Evolutionary conservation across 2,113 vertebrate species (phyloP).

Genomic region (pig (Sus scrofa)): DNA sequence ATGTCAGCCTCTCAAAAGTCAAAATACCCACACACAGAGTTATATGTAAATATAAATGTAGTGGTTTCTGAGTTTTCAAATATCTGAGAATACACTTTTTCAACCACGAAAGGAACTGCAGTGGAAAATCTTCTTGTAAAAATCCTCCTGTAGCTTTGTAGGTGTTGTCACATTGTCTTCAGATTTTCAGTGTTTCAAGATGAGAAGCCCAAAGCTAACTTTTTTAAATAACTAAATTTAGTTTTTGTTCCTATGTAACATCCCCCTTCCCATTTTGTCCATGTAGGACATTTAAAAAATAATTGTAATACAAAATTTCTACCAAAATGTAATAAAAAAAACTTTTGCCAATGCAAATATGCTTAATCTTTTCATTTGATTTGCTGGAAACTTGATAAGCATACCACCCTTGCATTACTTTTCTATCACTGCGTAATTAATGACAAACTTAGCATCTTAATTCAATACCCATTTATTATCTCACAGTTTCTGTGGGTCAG

Average conservation of each 20-base stretch:
- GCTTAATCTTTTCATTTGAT: neutral
- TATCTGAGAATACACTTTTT: neutral
- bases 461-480: neutral
- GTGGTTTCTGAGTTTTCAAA: neutral
- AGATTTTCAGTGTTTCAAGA: neutral
- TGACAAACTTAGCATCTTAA: slow-evolving; percentile 2
- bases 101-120: neutral
- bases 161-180: neutral
- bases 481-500: neutral
- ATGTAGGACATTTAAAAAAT: neutral
- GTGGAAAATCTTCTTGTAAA: neutral
- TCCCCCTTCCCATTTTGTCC: neutral
- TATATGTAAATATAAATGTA: neutral
- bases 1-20: neutral
- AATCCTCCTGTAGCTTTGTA: neutral
- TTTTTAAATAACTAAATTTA: neutral
- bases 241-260: neutral
- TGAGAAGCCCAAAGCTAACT: neutral
- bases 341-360: slow-evolving; percentile 33
- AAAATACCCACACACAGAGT: neutral
- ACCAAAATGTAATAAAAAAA: neutral
- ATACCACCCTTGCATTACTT: neutral
- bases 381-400: slow-evolving; percentile 1
- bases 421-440: neutral
- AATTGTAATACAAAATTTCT: slow-evolving; percentile 35